These are phyloP conservation scores for Drosophila mercatorum DNA, from an alignment of 2,888 invertebrate genomes.

Conservation along the genomic window DNA sequence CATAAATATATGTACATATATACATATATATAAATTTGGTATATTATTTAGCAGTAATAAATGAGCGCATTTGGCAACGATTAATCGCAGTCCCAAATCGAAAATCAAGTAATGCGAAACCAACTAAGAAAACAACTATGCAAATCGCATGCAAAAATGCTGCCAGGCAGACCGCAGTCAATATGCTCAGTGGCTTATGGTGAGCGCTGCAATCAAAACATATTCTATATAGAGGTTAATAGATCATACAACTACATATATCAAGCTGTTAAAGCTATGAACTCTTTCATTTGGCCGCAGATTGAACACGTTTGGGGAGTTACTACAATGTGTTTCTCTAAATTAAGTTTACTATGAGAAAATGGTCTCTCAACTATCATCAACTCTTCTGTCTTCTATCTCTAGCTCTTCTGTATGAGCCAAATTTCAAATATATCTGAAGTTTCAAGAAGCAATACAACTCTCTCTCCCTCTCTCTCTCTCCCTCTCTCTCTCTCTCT, in stretches of 20 bases:
- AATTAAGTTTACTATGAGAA: too few relatives aligned
- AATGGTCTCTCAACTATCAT: too few relatives aligned
- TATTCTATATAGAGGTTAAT: neutral
- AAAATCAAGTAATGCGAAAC: slow-evolving; percentile 4
- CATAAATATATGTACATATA: neutral
- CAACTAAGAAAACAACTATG: slow-evolving; percentile 5
- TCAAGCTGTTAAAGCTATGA: neutral
- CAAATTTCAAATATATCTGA: neutral
- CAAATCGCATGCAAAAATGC: slow-evolving; percentile 13
- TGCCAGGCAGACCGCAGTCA: neutral
- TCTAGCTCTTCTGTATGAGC: too few relatives aligned
- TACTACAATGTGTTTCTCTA: too few relatives aligned
- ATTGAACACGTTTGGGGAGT: too few relatives aligned
- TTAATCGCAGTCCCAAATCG: slow-evolving; percentile 27
- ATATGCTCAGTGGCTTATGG: neutral
- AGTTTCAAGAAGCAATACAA: too few relatives aligned
- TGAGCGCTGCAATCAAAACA: neutral
- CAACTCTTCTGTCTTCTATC: neutral
- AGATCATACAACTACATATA: neutral
- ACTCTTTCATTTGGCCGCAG: too few relatives aligned
- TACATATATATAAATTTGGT: too few relatives aligned
- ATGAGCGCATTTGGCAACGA: slow-evolving; percentile 39
- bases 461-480: too few relatives aligned
- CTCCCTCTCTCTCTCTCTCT: neutral
- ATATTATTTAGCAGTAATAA: slow-evolving; percentile 10